Conservation (phyloP, 2,888 invertebrate species). For the Heliconius ethilla region DNA sequence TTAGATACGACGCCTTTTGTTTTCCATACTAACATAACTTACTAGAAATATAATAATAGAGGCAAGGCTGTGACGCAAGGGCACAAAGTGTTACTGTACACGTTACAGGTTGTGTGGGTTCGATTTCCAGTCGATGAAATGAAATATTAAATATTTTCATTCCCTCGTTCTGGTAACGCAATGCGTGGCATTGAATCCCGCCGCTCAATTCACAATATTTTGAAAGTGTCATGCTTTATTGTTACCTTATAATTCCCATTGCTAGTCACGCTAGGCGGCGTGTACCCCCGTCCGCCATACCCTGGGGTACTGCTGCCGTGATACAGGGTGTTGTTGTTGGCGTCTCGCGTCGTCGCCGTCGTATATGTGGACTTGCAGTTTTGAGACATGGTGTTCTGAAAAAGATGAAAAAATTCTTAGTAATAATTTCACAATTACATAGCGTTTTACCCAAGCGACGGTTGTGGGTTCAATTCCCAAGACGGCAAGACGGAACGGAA, state of each 20-base stretch:
- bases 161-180: background rate
- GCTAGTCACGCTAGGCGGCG: slow-evolving; percentile 62
- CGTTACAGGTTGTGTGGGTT: background rate
- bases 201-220: background rate
- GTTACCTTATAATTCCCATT: slow-evolving; percentile 70
- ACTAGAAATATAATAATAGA: background rate
- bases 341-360: slow-evolving; percentile 77
- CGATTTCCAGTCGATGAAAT: background rate
- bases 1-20: slow-evolving; percentile 4
- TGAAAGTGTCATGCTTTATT: background rate
- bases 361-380: slow-evolving; percentile 82
- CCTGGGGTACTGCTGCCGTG: slow-evolving; percentile 64
- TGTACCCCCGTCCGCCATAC: slow-evolving; percentile 66
- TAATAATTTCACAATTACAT: background rate
- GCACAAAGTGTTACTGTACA: background rate
- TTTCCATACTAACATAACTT: background rate
- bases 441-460: background rate
- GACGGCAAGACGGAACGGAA: too few relatives aligned
- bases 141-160: background rate
- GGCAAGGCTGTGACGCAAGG: background rate
- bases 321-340: slow-evolving; percentile 83
- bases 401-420: slow-evolving; percentile 30
- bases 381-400: slow-evolving; percentile 77
- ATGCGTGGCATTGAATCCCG: background rate
- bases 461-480: background rate